These are phyloP conservation scores for Enteromius afrohamiltoni DNA, from an alignment of 2,797 vertebrate genomes.

Conservation along the genomic window DNA sequence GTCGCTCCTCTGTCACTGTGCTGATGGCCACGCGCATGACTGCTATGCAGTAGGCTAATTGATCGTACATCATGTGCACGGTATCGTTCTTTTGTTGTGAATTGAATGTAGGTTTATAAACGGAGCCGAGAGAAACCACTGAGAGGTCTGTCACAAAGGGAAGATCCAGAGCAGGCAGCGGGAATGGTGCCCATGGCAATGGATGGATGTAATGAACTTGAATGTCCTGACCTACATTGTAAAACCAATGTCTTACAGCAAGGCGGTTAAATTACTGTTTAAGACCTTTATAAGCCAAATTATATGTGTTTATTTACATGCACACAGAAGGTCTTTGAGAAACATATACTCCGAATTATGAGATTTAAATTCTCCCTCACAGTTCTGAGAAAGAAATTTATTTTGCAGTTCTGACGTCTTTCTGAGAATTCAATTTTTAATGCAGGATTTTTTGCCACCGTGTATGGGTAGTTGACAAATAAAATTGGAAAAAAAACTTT, in stretches of 20 bases:
- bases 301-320: not conserved
- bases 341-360: not conserved
- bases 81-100: conserved; percentile 13
- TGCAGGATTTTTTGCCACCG: no score
- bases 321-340: not conserved
- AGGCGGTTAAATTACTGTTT: no score
- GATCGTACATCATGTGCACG: not conserved
- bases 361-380: not conserved
- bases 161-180: not conserved
- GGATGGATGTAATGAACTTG: conserved; percentile 3
- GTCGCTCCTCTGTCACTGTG: not conserved
- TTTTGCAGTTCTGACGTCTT: no score
- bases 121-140: not conserved
- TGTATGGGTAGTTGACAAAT: no score
- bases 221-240: conserved; percentile 15
- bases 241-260: not conserved
- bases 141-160: conserved; percentile 27
- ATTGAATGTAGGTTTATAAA: not conserved
- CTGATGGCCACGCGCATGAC: not conserved
- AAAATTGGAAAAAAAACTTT: no score
- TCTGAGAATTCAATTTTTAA: not conserved
- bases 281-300: not conserved
- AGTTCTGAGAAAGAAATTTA: not conserved
- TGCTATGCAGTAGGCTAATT: not conserved
- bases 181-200: not conserved